Percentiles rank a stretch among this genome's conserved stretches.
Evolutionary conservation across 2,797 vertebrate genomes (phyloP).

Genomic region (Manis crassicaudata): DNA sequence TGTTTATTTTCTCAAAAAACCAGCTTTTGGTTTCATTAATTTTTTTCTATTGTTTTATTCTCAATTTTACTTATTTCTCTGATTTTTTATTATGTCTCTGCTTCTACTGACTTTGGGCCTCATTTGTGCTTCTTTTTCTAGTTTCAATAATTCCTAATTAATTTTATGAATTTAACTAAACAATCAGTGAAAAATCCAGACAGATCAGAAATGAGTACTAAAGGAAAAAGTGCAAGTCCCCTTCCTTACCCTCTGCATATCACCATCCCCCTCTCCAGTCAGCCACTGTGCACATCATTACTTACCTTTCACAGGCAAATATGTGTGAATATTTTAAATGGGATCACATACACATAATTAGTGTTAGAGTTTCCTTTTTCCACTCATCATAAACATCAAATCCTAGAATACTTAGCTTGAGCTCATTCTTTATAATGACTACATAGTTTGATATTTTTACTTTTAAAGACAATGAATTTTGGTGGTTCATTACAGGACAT

Average conservation of each 20-base stretch:
- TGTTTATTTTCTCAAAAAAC: too few species aligned
- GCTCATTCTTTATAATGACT: constrained; percentile 9
- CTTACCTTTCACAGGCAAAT: background rate
- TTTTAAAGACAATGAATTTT: constrained; percentile 41
- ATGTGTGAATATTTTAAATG: constrained; percentile 21
- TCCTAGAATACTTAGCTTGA: constrained; percentile 25
- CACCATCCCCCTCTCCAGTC: background rate
- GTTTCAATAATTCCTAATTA: background rate
- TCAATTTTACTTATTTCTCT: too few species aligned
- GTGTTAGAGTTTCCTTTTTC: constrained; percentile 9
- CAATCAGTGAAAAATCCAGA: background rate
- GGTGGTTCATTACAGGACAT: background rate
- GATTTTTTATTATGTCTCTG: too few species aligned
- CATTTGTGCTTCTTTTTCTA: too few species aligned
- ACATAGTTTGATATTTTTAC: constrained; percentile 27
- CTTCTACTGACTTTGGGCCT: too few species aligned
- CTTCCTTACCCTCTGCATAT: background rate
- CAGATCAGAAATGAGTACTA: constrained; percentile 15
- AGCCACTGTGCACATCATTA: background rate
- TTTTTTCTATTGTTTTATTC: too few species aligned
- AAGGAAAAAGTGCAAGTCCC: background rate
- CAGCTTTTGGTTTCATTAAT: too few species aligned
- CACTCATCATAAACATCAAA: constrained; percentile 13
- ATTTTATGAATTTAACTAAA: constrained; percentile 38
- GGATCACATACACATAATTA: constrained; percentile 5